Evolutionary conservation across 1,140 invertebrate genomes (phyloP), one percentile per base, ranked within the genome.

Genomic region (Nebria ingens): DNA sequence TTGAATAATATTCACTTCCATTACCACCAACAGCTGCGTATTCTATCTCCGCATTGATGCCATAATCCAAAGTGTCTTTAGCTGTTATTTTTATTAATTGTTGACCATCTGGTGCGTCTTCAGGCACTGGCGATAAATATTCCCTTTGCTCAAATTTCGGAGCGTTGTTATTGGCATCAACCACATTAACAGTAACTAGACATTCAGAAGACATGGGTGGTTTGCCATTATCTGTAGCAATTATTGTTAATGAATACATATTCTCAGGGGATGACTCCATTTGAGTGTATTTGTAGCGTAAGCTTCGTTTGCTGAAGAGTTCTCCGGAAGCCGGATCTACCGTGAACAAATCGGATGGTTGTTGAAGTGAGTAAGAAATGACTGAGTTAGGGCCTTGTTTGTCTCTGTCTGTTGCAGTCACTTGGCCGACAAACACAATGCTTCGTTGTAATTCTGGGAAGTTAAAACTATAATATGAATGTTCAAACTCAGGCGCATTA

Each of bases 361-460:
- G 85, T 70, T 92, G 85, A 12, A 97, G 72, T 1, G 85, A 86
- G 72, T 97, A 98, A 1, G 89, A 91, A 52, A 97, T 87, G 0
- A 91, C 83, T 1, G 93, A 94, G 71, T 98, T 98, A 1, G 93
- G 92, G 0, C 91, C 91, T 66, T 90, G 86, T 64, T 96, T 94
- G 65, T 97, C 93, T 58, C 83, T 76, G 73, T 97, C 93, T 0
- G 81, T 83, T 1, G 93, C 93, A 15, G 83, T 79, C 0, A 97
- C 90, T 74, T 91, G 89, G 2, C 93, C 92, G 17, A 95, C 88
- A 70, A 89, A 85, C 0, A 87, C 82, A 25, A 88, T 80, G 49
- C 81, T 78, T 51, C 80, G 76, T 67, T 92, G 87, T 4, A 89
- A 73, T 69, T 95, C 91, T 0, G 90, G 88, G 57, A 97, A 89